Percentiles rank a stretch among this genome's conserved stretches.
phyloP scores from a whole-genome alignment of 2,888 invertebrate species.

The Brenthis daphne region DNA sequence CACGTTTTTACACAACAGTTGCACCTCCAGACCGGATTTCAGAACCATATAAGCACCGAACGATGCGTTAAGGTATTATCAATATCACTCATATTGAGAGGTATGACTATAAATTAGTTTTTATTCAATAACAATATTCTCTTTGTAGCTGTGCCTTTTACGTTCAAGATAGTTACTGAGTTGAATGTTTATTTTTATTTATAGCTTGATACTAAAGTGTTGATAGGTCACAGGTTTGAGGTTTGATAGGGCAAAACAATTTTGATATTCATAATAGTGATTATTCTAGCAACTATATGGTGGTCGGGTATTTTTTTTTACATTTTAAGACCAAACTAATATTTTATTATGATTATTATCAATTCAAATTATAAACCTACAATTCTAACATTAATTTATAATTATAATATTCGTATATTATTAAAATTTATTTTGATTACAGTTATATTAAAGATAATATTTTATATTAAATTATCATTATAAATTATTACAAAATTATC shows the following conservation, averaged over 20 bases:
- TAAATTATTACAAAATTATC: slow-evolving; percentile 12
- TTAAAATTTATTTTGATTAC: neutral
- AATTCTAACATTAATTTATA: neutral
- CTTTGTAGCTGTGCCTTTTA: neutral
- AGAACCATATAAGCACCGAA: slow-evolving; percentile 28
- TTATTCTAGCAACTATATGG: no score
- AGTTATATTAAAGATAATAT: neutral
- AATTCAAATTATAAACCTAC: no score
- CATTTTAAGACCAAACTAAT: no score
- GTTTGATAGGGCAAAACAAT: no score
- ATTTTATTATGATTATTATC: no score
- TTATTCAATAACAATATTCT: slow-evolving; percentile 13
- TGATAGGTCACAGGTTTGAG: no score
- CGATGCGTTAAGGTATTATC: slow-evolving; percentile 28
- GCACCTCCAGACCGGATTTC: slow-evolving; percentile 32
- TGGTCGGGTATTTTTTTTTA: no score
- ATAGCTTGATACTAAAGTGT: no score
- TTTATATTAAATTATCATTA: slow-evolving; percentile 3
- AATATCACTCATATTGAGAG: slow-evolving; percentile 30
- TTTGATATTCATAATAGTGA: no score
- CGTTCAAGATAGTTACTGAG: neutral
- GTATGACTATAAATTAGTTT: slow-evolving; percentile 30
- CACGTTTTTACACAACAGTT: slow-evolving; percentile 44
- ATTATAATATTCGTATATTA: neutral
- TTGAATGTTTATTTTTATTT: no score